Conservation (phyloP, 2,113 vertebrate species). For the Podilymbus podiceps region DNA sequence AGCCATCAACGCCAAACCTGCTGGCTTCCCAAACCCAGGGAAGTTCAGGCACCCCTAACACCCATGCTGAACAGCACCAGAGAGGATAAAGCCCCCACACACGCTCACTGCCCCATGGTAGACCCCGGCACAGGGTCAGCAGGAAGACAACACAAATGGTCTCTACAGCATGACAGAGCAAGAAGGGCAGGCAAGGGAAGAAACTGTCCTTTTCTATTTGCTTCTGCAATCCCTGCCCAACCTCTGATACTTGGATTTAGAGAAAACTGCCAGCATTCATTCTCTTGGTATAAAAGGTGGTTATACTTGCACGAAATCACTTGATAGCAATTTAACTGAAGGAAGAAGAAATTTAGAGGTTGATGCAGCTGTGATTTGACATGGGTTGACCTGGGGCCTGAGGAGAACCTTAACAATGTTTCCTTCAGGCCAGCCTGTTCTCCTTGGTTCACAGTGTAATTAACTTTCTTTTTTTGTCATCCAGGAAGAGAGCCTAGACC, state of each 20-base stretch:
- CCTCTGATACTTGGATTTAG: not conserved
- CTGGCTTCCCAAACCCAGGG: not conserved
- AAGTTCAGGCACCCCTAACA: not conserved
- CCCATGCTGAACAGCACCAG: not conserved
- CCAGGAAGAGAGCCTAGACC: not conserved
- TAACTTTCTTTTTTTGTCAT: constrained; percentile 5
- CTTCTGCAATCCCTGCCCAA: not conserved
- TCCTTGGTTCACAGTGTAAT: not conserved
- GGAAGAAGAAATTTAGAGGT: constrained; percentile 17
- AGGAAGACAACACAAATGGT: not conserved
- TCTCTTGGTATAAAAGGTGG: not conserved
- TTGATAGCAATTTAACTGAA: not conserved
- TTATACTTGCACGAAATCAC: not conserved
- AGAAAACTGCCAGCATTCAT: not conserved
- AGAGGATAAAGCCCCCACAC: not conserved
- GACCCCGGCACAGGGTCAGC: not conserved
- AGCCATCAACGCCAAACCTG: not conserved
- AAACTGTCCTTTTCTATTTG: not conserved
- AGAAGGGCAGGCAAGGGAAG: not conserved
- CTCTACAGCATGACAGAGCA: not conserved
- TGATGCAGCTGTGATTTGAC: constrained; percentile 23
- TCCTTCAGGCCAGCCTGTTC: not conserved
- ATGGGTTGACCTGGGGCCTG: not conserved
- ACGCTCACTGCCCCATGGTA: not conserved
- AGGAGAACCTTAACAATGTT: not conserved